Evolutionary conservation across 37 sponge, comb jelly and placozoan genomes (phyloP), one percentile per base, ranked within the genome.

Genomic region (Ephydatia muelleri): DNA sequence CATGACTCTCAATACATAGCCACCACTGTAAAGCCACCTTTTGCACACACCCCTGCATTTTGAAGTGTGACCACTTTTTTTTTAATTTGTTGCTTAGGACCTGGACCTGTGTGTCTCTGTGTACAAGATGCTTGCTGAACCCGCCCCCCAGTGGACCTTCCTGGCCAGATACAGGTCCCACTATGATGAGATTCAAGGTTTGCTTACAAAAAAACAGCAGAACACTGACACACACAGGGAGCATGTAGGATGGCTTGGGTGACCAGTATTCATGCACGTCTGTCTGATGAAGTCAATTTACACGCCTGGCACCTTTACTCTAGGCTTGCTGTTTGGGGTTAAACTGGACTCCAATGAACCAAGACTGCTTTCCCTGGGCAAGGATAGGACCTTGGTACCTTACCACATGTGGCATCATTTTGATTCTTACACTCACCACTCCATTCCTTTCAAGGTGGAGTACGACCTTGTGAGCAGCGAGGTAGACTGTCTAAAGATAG

Each of bases 1-100:
- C 93, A 92, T 65, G 97, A 98, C 69, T 90, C 95, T 28, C 64
- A 27, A 4, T 95, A 86, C 87, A 83, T 98, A 48, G 97, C 99
- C 30, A 94, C 94, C 37, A 94, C 98, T 77, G 98, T 95, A 57
- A 87, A 90, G 57, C 3, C 6, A 4, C n/a, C n/a, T n/a, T n/a
- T n/a, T n/a, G n/a, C n/a, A n/a, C n/a, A n/a, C n/a, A n/a, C n/a
- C n/a, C n/a, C n/a, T n/a, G 22, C 25, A 73, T 73, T 73, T 32
- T 21, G 22, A 19, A n/a, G n/a, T n/a, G n/a, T 79, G 34, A 40
- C 77, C 39, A 65, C 66, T 22, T 22, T 14, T 65, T 22, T 65
- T 19, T 31, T 68, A 13, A 21, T 65, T 64, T 81, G 69, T 16
- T 35, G 72, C 68, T 33, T 35, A 94, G 92, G 97, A 96, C 69